These are phyloP conservation scores for Rhorus exstirpatorius DNA, from an alignment of 2,888 invertebrate genomes.

Conservation along the genomic window DNA sequence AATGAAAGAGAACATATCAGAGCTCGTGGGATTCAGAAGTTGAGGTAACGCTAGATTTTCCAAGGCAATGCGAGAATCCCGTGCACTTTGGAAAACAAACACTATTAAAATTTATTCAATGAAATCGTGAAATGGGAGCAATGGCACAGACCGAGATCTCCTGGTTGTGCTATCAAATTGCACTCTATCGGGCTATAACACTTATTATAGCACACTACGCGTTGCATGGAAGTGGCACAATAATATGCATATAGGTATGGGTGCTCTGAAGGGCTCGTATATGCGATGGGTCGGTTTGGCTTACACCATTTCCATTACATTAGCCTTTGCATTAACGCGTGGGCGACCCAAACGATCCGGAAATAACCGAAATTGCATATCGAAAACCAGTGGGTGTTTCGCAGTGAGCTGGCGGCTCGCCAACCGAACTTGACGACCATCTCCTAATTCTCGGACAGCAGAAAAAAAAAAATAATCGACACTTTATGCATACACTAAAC, in stretches of 20 bases:
- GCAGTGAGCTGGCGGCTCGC: conserved; percentile 72
- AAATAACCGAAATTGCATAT: conserved; percentile 83
- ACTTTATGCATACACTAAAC: conserved; percentile 71
- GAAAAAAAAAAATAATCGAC: conserved; percentile 66
- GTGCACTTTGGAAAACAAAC: conserved; percentile 32
- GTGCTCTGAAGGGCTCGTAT: background rate
- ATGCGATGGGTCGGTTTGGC: conserved; percentile 65
- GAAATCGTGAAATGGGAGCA: conserved; percentile 41
- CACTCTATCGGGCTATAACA: conserved; percentile 81
- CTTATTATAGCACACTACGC: conserved; percentile 82
- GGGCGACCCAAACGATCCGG: conserved; percentile 81
- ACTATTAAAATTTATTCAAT: conserved; percentile 75
- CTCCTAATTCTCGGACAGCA: conserved; percentile 74
- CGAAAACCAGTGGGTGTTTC: conserved; percentile 74
- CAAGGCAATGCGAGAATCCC: background rate
- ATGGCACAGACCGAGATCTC: conserved; percentile 54
- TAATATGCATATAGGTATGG: conserved; percentile 83
- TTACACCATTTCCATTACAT: conserved; percentile 83
- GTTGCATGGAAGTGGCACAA: conserved; percentile 79
- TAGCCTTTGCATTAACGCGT: conserved; percentile 79
- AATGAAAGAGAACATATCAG: conserved; percentile 66
- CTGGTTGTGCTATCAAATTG: conserved; percentile 67
- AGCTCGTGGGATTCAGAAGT: background rate
- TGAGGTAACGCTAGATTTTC: background rate
- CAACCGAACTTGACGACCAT: conserved; percentile 63